phyloP scores from a whole-genome alignment of 2,113 vertebrate species.

The Myrmophylax atrothorax region DNA sequence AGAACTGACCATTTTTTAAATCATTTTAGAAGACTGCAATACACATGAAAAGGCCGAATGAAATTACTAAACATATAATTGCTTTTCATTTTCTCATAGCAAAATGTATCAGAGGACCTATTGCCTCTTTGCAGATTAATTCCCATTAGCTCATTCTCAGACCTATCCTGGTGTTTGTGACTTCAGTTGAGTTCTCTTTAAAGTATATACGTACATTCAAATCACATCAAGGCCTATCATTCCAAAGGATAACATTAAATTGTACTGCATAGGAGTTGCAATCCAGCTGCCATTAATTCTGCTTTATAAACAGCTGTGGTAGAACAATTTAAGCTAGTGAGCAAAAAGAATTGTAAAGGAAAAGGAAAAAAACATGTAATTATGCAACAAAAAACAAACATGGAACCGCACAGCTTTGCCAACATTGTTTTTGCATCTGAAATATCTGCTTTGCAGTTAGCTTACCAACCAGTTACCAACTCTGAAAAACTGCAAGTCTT shows the following conservation, averaged over 20 bases:
- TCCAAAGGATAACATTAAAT: background rate
- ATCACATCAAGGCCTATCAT: background rate
- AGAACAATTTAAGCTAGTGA: constrained; percentile 35
- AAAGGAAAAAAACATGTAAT: constrained; percentile 16
- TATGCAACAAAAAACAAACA: constrained; percentile 47
- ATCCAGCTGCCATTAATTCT: constrained; percentile 42
- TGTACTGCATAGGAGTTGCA: background rate
- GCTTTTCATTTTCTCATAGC: background rate
- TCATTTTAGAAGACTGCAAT: background rate
- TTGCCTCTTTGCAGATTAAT: background rate
- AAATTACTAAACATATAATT: background rate
- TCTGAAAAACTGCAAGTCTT: background rate
- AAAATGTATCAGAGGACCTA: background rate
- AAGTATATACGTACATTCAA: background rate
- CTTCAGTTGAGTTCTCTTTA: background rate
- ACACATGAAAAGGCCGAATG: background rate
- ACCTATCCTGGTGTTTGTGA: background rate
- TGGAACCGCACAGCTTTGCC: constrained; percentile 28
- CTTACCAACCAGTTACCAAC: background rate
- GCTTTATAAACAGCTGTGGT: constrained; percentile 37
- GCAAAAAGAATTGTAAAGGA: constrained; percentile 23
- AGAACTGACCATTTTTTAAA: background rate
- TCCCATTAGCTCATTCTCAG: background rate
- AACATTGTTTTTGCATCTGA: constrained; percentile 32
- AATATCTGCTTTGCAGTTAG: background rate